These are phyloP conservation scores for Antheraea mylitta DNA, from an alignment of 1,140 invertebrate genomes.

Conservation along the genomic window DNA sequence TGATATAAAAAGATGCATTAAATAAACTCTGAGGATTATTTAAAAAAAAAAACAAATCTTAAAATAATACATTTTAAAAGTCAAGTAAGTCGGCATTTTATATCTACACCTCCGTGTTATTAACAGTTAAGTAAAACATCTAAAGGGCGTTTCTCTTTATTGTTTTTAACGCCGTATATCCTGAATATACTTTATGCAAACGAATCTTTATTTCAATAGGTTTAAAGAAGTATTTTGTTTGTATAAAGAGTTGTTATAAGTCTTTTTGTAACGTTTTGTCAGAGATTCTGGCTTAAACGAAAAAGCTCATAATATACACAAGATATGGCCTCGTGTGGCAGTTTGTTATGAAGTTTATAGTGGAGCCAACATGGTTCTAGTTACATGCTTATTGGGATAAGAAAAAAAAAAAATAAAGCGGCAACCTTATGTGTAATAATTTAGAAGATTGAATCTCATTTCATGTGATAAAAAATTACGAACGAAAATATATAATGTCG, in stretches of 20 bases:
- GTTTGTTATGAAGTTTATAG: constrained; percentile 79
- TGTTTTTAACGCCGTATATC: constrained; percentile 35
- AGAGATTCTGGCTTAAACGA: constrained; percentile 59
- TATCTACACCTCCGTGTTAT: constrained; percentile 54
- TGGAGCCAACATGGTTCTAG: constrained; percentile 65
- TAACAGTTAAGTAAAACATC: constrained; percentile 65
- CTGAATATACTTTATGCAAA: constrained; percentile 20
- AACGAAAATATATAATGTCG: constrained; percentile 50
- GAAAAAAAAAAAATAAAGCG: constrained; percentile 64
- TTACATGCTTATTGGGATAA: constrained; percentile 63
- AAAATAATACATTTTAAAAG: constrained; percentile 50
- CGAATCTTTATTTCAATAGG: constrained; percentile 26
- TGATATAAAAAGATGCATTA: constrained; percentile 13
- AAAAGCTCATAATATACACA: constrained; percentile 77
- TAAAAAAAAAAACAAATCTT: constrained; percentile 16
- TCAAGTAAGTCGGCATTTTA: constrained; percentile 53
- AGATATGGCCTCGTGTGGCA: constrained; percentile 75
- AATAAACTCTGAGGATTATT: constrained; percentile 1
- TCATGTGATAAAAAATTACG: constrained; percentile 40
- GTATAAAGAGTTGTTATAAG: constrained; percentile 18
- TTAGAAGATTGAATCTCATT: constrained; percentile 57
- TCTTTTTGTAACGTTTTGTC: constrained; percentile 27
- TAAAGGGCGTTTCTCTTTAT: constrained; percentile 49
- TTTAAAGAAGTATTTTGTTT: constrained; percentile 28
- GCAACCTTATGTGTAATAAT: constrained; percentile 62